Evolutionary conservation across 1,140 invertebrate genomes (phyloP), one percentile per base, ranked within the genome.

Genomic region (Yoshiicerus persimilis): DNA sequence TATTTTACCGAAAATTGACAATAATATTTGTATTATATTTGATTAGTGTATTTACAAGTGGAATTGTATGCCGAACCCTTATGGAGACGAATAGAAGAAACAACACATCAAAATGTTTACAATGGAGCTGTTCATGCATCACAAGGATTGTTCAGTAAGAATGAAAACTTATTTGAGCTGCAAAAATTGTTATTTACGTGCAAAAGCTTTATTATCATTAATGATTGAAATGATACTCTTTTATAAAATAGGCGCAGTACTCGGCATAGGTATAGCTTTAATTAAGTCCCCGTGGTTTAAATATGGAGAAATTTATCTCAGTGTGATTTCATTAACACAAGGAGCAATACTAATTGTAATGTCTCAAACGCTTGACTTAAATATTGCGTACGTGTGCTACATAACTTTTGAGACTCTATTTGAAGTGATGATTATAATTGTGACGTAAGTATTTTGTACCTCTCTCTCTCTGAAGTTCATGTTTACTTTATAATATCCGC

Each of bases 341-440:
- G 96, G 95, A 2, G 91, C 93, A 32, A 92, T 96, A 23, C 91
- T 97, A 56, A 91, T 96, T 23, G 86, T 94, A 1, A 93, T 94
- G 34, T 94, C 95, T 4, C 93, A 93, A 90, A 94, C 95, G 6
- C 91, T 92, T 0, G 94, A 95, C 87, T 94, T 97, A 64, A 95
- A 94, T 91, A 91, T 96, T 6, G 95, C 96, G 84, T 98, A 98
- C 92, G 92, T 93, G 3, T 94, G 94, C 1, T 98, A 97, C 91
- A 94, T 97, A 13, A 88, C 95, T 0, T 96, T 96, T 93, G 95
- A 96, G 30, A 94, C 95, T 6, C 92, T 97, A 75, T 98, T 96
- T 92, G 96, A 97, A 87, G 95, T 96, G 87, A 95, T 95, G 84
- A 96, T 98, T 75, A 98, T 97, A 0, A 94, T 98, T 85, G 95